phyloP scores from a whole-genome alignment of 2,797 vertebrate genomes.

The Anguilla anguilla region DNA sequence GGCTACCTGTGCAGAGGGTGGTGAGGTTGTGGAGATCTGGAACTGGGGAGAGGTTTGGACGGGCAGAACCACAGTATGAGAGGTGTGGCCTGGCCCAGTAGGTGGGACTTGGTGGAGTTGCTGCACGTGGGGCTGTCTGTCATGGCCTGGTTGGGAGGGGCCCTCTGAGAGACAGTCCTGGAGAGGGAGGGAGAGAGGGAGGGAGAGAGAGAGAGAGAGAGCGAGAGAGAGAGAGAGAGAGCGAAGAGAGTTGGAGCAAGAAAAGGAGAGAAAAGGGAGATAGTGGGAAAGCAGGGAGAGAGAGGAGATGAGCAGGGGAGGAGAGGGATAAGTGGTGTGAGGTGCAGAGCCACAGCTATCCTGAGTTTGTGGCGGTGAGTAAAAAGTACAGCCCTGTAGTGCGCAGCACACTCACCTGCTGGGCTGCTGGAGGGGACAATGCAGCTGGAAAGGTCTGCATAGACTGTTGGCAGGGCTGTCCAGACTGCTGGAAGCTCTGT shows the following conservation, averaged over 20 bases:
- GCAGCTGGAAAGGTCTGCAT: background rate
- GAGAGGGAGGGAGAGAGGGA: conserved; percentile 33
- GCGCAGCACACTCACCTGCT: conserved; percentile 12
- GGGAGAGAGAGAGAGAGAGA: no score
- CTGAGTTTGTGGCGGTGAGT: background rate
- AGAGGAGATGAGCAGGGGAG: conserved; percentile 31
- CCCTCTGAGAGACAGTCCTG: conserved; percentile 26
- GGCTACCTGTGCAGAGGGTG: conserved; percentile 1
- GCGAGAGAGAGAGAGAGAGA: conserved; percentile 11
- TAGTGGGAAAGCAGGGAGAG: conserved; percentile 25
- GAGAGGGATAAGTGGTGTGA: background rate
- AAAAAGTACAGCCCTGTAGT: background rate
- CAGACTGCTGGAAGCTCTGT: background rate
- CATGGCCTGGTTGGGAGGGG: conserved; percentile 36
- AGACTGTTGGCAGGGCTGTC: conserved; percentile 8
- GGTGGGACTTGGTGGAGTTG: conserved; percentile 42
- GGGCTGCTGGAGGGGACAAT: conserved; percentile 31
- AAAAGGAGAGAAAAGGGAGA: conserved; percentile 16
- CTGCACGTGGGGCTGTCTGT: conserved; percentile 38
- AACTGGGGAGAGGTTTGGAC: conserved; percentile 48
- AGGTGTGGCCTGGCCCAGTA: conserved; percentile 30
- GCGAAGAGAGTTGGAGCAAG: background rate
- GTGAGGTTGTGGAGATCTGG: conserved; percentile 65
- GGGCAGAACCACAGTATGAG: conserved; percentile 29
- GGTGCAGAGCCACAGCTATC: background rate